Conservation (phyloP, 2,888 invertebrate species). For the Seira musarum region DNA sequence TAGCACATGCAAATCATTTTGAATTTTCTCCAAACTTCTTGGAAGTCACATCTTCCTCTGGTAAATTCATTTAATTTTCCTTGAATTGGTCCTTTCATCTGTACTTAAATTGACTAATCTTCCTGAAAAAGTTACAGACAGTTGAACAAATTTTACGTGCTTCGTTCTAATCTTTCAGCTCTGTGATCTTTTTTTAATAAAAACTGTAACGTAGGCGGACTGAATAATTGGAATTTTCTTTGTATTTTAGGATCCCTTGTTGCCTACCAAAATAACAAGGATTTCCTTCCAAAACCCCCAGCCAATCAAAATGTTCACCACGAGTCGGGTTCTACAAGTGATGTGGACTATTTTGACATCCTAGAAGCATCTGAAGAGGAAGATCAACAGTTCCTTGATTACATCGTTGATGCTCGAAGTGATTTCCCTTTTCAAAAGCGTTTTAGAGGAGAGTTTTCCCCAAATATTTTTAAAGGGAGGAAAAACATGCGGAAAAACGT, state of each 20-base stretch:
- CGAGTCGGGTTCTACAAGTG: conserved; percentile 24
- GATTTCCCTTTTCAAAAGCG: conserved; percentile 24
- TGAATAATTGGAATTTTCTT: too few relatives aligned
- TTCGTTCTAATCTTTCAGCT: too few relatives aligned
- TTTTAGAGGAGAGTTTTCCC: conserved; percentile 38
- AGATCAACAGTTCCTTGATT: conserved; percentile 35
- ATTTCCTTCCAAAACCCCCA: conserved; percentile 48
- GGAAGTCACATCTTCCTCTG: too few relatives aligned
- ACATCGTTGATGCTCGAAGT: conserved; percentile 39
- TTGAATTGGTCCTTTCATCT: too few relatives aligned
- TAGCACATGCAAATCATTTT: too few relatives aligned
- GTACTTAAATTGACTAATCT: too few relatives aligned
- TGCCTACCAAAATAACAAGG: conserved; percentile 43
- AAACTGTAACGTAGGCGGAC: too few relatives aligned
- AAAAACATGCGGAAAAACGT: background rate
- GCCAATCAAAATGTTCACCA: conserved; percentile 38
- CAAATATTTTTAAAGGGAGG: background rate
- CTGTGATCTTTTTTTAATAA: too few relatives aligned
- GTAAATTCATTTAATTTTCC: too few relatives aligned
- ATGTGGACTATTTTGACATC: conserved; percentile 48
- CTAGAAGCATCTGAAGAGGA: conserved; percentile 46
- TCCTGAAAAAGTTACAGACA: too few relatives aligned
- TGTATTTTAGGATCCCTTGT: conserved; percentile 43
- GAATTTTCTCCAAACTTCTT: too few relatives aligned
- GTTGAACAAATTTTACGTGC: too few relatives aligned